A percentile compares a stretch with the other conserved stretches of the same genome.
Conservation (phyloP, 2,797 vertebrate species). For the Meriones psammophilus region DNA sequence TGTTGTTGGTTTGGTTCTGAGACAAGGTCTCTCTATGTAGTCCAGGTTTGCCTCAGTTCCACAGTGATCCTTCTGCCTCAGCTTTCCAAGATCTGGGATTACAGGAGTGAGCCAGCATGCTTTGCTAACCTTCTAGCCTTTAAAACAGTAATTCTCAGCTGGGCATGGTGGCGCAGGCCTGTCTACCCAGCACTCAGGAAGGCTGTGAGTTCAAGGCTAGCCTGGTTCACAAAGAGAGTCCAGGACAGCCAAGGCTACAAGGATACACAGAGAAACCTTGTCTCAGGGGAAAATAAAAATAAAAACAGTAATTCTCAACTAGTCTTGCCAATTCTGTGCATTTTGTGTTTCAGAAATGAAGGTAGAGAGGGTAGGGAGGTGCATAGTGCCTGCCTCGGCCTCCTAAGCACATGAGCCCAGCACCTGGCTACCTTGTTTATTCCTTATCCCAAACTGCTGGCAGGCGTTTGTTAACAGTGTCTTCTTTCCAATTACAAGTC, state of each 20-base stretch:
- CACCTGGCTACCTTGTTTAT: not conserved
- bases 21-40: not conserved
- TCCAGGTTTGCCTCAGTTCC: not conserved
- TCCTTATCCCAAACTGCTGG: not conserved
- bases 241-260: too few species aligned
- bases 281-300: not conserved
- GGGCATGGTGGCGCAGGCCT: too few species aligned
- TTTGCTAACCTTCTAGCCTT: not conserved
- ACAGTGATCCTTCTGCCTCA: not conserved
- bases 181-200: not conserved
- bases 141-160: constrained; percentile 41
- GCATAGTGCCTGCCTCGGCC: too few species aligned
- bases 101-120: not conserved
- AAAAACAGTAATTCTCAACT: too few species aligned
- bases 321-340: too few species aligned
- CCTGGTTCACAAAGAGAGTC: not conserved
- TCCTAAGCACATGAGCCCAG: not conserved
- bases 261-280: too few species aligned
- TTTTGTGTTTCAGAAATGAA: too few species aligned
- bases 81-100: not conserved
- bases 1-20: not conserved
- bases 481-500: constrained; percentile 12
- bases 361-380: too few species aligned
- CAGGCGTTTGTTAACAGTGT: not conserved
- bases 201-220: not conserved